Evolutionary conservation across 1,140 invertebrate genomes (phyloP), one percentile per base, ranked within the genome.

Genomic region (Tetramorium simillimum): DNA sequence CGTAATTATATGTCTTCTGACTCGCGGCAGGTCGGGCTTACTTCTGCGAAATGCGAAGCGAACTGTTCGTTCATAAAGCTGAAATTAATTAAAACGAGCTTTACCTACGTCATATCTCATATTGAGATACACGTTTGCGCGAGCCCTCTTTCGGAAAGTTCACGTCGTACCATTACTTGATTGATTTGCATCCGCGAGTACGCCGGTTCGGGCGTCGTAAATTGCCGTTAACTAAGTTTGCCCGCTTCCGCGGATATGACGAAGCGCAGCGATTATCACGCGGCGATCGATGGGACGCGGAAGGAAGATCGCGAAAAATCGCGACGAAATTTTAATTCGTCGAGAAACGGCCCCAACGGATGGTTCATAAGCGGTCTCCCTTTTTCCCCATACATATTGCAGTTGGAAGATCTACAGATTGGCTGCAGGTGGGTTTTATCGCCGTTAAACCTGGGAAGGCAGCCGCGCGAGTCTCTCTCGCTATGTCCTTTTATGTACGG

Each of bases 31-130:
- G 0, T 58, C 24, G 77, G 12, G 46, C 12, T 73, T 40, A 21
- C 1, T 37, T 24, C 37, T 5, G 24, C n/a, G 9, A 80, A 70
- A 37, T 40, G 67, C 37, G 53, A 49, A 53, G 14, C 62, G 24
- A 46, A 28, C 33, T 28, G 40, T 75, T 60, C 9, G 49, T 60
- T 84, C 80, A 75, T 73, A 49, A 73, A 9, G 3, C 37, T 40
- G 78, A 81, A 24, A 84, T 60, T 84, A 84, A 84, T 84, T 84
- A 84, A 84, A 60, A 28, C 53, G 5, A 21, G 18, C 51, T 72
- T 56, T 75, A 43, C 62, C 58, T 84, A 75, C 69, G 24, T 58
- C 51, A 56, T 16, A 73, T 49, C 53, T 72, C 40, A 33, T 24
- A 49, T 46, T 40, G 37, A 58, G 63, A 21, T 82, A 24, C 28